Evolutionary conservation across 2,888 invertebrate genomes (phyloP), one percentile per base, ranked within the genome.

Genomic region (Leucozona laternaria): DNA sequence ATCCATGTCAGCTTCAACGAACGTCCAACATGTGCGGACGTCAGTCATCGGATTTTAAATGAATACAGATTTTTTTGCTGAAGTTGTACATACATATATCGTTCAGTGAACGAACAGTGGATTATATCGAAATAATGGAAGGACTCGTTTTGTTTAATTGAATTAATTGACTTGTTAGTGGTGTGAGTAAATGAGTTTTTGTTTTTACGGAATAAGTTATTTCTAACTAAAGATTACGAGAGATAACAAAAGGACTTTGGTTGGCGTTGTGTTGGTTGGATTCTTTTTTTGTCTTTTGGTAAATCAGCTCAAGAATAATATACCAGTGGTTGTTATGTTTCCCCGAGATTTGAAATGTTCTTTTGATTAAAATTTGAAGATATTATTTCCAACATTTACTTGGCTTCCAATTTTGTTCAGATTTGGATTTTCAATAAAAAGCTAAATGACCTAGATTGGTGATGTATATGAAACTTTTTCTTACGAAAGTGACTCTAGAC

Each of bases 1-100:
- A 60, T 20, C 64, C 50, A 53, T 53, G 34, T 31, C 17, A 17
- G 20, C 28, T n/a, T n/a, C n/a, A n/a, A n/a, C n/a, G n/a, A 31
- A 20, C 48, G 31, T 80, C 72, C 45, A 71, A 57, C 84, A 85
- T 80, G 80, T 80, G 80, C 76, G 71, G 66, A 58, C 71, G 76
- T 80, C 85, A 84, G 84, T 76, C 79, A 64, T 71, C 71, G 58
- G 84, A 84, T 79, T 84, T 64, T 76, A 79, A 79, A 84, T 84
- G 84, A 83, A 70, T 66, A 50, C 43, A 40, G 62, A 45, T 64
- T 53, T 57, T 75, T 43, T 3, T 25, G 10, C 25, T 72, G 50
- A 55, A 57, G 28, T 76, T 77, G 40, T 22, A 79, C 34, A 48
- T 20, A 20, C 50, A 28, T 28, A 40, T 77, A 17, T 71, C 50